A percentile compares a stretch with the other conserved stretches of the same genome.
These are phyloP conservation scores for Oenanthe melanoleuca DNA, from an alignment of 2,113 vertebrate species.

Conservation along the genomic window DNA sequence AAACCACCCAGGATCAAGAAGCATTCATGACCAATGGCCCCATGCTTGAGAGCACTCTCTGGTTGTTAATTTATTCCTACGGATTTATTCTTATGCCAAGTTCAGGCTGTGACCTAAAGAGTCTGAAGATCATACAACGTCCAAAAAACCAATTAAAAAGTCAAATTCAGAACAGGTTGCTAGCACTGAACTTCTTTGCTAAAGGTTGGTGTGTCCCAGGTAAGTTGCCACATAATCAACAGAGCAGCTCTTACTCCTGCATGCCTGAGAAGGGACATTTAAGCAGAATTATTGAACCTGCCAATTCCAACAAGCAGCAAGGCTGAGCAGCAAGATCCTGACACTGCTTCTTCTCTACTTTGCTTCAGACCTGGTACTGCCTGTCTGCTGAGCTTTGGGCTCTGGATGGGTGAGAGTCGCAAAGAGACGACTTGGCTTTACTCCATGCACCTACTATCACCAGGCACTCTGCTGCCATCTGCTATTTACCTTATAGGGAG, in stretches of 20 bases:
- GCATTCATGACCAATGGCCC: background rate
- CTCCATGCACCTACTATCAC: background rate
- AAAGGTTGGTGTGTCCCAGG: background rate
- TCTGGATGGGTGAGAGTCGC: rapidly evolving
- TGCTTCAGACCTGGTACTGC: background rate
- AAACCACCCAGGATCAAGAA: background rate
- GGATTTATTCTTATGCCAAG: background rate
- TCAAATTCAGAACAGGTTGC: background rate
- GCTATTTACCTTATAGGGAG: background rate
- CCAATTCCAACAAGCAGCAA: background rate
- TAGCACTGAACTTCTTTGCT: background rate
- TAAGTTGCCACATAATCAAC: background rate
- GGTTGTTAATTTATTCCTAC: background rate
- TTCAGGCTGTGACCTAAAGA: background rate
- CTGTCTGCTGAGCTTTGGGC: background rate
- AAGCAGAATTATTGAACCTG: background rate
- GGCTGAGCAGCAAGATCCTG: background rate
- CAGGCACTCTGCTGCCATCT: background rate
- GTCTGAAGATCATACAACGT: background rate
- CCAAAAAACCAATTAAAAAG: background rate
- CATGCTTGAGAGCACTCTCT: background rate
- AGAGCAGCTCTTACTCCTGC: background rate
- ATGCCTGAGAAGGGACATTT: background rate
- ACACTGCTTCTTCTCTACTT: background rate
- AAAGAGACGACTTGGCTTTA: background rate